These are phyloP conservation scores for Torymus texanus DNA, from an alignment of 2,888 invertebrate genomes.

Conservation along the genomic window DNA sequence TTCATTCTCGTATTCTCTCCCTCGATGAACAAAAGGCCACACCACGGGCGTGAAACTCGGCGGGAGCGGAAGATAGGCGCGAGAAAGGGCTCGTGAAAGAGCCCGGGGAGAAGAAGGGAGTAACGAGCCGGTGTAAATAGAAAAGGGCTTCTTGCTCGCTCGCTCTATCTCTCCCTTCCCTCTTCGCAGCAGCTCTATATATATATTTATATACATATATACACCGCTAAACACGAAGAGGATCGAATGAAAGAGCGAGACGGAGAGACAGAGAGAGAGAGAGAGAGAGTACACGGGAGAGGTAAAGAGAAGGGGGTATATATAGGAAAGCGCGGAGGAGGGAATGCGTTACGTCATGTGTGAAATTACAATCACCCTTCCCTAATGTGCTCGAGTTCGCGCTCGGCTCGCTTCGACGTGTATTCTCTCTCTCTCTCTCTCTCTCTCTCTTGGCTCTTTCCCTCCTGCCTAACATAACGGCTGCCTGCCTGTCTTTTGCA, in stretches of 20 bases:
- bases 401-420: slow-evolving; percentile 51
- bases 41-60: not conserved
- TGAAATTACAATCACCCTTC: slow-evolving; percentile 70
- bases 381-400: slow-evolving; percentile 61
- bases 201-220: not conserved
- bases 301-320: too few relatives aligned
- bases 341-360: slow-evolving; percentile 67
- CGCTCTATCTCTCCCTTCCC: slow-evolving; percentile 9
- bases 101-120: not conserved
- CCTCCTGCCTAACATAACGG: not conserved
- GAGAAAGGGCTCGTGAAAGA: not conserved
- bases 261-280: not conserved
- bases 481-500: slow-evolving; percentile 18
- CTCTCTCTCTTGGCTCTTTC: slow-evolving; percentile 50
- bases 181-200: not conserved
- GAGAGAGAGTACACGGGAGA: too few relatives aligned
- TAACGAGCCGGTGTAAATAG: slow-evolving; percentile 21
- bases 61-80: not conserved
- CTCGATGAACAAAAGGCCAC: slow-evolving; percentile 8
- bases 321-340: slow-evolving; percentile 21
- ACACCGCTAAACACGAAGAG: not conserved
- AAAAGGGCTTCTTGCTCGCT: slow-evolving; percentile 20
- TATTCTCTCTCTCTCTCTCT: slow-evolving; percentile 15
- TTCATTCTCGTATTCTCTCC: not conserved
- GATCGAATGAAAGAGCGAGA: slow-evolving; percentile 20